A percentile compares a stretch with the other conserved stretches of the same genome.
Conservation (phyloP, 2,888 invertebrate species). For the Podotricha telesiphe region DNA sequence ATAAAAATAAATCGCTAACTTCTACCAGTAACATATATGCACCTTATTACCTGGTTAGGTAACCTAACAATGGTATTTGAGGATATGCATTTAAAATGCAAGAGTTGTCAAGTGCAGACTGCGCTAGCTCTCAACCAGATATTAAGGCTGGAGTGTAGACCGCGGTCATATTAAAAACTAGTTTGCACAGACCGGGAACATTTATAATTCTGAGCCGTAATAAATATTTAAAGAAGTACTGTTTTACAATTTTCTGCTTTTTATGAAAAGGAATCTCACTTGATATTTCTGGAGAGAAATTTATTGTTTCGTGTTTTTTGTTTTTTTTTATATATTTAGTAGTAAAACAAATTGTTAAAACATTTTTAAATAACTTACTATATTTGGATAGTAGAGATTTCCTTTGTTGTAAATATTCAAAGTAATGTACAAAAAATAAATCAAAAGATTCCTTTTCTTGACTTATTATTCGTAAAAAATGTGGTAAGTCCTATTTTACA, state of each 20-base stretch:
- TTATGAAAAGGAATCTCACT: slow-evolving; percentile 6
- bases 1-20: no score
- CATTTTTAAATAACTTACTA: no score
- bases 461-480: no score
- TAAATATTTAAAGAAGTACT: slow-evolving; percentile 23
- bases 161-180: slow-evolving; percentile 31
- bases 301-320: neutral
- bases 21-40: neutral
- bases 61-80: slow-evolving; percentile 15
- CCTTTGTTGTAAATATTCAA: no score
- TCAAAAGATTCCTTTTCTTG: no score
- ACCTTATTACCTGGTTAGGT: neutral
- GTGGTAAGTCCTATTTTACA: no score
- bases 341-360: no score
- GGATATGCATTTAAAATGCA: slow-evolving; percentile 26
- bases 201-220: slow-evolving; percentile 15
- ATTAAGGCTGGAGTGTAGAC: slow-evolving; percentile 26
- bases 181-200: slow-evolving; percentile 13
- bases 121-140: slow-evolving; percentile 27
- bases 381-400: no score
- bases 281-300: neutral
- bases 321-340: neutral
- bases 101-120: slow-evolving; percentile 25
- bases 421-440: no score
- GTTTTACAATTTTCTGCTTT: slow-evolving; percentile 11